Evolutionary conservation across 2,888 invertebrate genomes (phyloP).

Genomic region (Lasius platythorax): DNA sequence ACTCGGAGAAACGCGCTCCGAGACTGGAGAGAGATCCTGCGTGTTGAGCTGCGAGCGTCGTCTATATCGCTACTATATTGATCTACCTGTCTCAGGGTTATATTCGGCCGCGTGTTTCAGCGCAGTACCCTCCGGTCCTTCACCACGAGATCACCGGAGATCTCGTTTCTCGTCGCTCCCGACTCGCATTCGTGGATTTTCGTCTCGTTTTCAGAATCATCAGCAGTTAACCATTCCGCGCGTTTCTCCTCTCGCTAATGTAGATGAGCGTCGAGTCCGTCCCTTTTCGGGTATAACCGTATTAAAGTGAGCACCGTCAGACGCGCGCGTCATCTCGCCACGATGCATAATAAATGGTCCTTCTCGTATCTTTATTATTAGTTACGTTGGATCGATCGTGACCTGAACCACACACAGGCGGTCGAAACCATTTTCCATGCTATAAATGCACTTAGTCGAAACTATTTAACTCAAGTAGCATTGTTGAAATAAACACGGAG

Average conservation of each 20-base stretch:
- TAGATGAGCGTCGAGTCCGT: not conserved
- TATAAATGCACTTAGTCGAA: not conserved
- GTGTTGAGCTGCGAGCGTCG: constrained; percentile 66
- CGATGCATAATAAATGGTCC: constrained; percentile 19
- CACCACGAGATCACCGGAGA: constrained; percentile 70
- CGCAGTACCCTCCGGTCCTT: constrained; percentile 79
- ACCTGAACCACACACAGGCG: not conserved
- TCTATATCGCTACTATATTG: constrained; percentile 79
- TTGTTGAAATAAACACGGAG: not conserved
- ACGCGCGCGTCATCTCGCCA: not conserved
- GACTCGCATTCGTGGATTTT: constrained; percentile 51
- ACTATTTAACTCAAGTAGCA: not conserved
- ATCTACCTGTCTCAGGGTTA: constrained; percentile 80
- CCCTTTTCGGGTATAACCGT: not conserved
- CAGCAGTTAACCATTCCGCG: not conserved
- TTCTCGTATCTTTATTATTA: constrained; percentile 31
- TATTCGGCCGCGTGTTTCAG: constrained; percentile 76
- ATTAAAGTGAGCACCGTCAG: not conserved
- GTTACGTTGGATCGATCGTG: constrained; percentile 26
- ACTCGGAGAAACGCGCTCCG: constrained; percentile 50
- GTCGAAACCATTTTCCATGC: not conserved
- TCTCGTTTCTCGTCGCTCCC: constrained; percentile 24
- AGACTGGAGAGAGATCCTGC: constrained; percentile 70
- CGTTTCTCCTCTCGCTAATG: not conserved
- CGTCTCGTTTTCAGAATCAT: constrained; percentile 5